Conservation (phyloP, 2,888 invertebrate genomes). For the Furcula furcula region DNA sequence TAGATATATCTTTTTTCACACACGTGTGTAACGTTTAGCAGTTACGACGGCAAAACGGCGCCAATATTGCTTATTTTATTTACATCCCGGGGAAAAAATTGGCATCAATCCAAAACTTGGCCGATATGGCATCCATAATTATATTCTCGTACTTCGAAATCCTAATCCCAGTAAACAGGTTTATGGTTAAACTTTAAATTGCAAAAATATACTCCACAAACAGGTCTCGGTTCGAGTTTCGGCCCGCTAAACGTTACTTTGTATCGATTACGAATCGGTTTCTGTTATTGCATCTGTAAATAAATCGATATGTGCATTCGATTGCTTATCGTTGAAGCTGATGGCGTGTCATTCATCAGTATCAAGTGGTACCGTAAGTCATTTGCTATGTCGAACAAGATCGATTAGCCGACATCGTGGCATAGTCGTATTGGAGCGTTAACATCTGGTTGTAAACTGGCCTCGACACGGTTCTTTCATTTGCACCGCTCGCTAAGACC, state of each 20-base stretch:
- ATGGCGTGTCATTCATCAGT: slow-evolving; percentile 28
- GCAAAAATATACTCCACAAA: slow-evolving; percentile 30
- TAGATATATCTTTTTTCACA: slow-evolving; percentile 47
- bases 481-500: slow-evolving; percentile 55
- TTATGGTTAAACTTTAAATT: slow-evolving; percentile 37
- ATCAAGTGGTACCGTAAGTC: slow-evolving; percentile 19
- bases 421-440: slow-evolving; percentile 25
- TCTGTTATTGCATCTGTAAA: slow-evolving; percentile 19
- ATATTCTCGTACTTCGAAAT: slow-evolving; percentile 46
- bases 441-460: slow-evolving; percentile 38
- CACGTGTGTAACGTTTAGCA: slow-evolving; percentile 31
- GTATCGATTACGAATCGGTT: slow-evolving; percentile 22
- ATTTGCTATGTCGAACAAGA: slow-evolving; percentile 36
- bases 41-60: slow-evolving; percentile 40
- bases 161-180: slow-evolving; percentile 50
- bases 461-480: slow-evolving; percentile 65
- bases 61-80: slow-evolving; percentile 64
- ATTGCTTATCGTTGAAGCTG: slow-evolving; percentile 21
- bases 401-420: slow-evolving; percentile 46
- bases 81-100: slow-evolving; percentile 66
- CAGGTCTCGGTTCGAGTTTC: slow-evolving; percentile 24
- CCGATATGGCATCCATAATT: slow-evolving; percentile 41
- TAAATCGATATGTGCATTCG: slow-evolving; percentile 11
- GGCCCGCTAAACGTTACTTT: slow-evolving; percentile 21
- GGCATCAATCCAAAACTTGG: slow-evolving; percentile 59